Evolutionary conservation across 1,140 invertebrate species (phyloP).

Genomic region (Lucilia sericata): DNA sequence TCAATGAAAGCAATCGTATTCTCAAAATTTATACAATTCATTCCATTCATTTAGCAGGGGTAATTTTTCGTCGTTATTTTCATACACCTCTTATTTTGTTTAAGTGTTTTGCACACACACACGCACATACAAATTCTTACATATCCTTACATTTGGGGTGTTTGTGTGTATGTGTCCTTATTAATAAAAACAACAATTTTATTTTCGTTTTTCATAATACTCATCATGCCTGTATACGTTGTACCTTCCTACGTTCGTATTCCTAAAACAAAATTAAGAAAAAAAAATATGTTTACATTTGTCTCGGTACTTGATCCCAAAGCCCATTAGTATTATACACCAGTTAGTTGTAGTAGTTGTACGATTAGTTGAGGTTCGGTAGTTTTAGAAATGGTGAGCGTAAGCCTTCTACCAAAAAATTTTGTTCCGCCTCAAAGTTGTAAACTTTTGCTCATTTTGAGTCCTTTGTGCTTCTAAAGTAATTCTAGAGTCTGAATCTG

Average conservation of each 20-base stretch:
- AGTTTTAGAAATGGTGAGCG: too few species aligned
- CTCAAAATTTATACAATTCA: not conserved
- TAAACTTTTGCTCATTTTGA: too few species aligned
- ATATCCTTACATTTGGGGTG: too few species aligned
- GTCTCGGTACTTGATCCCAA: conserved; percentile 19
- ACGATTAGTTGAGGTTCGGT: not conserved
- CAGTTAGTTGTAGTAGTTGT: not conserved
- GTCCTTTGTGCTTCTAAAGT: too few species aligned
- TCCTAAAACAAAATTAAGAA: too few species aligned
- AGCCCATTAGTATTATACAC: conserved; percentile 23
- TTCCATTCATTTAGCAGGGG: not conserved
- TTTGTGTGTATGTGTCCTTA: too few species aligned
- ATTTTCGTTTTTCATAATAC: not conserved
- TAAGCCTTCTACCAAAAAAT: too few species aligned
- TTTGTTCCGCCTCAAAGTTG: too few species aligned
- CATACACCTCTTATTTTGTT: not conserved
- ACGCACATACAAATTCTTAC: not conserved
- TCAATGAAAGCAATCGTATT: too few species aligned
- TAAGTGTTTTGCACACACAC: not conserved
- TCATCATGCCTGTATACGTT: not conserved
- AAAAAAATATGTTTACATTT: conserved; percentile 24
- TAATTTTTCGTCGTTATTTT: not conserved
- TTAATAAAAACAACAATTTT: too few species aligned
- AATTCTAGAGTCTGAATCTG: too few species aligned
- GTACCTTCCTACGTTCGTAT: too few species aligned